Conservation (phyloP, 2,888 invertebrate genomes). For the Zygothrica quintamaculata region DNA sequence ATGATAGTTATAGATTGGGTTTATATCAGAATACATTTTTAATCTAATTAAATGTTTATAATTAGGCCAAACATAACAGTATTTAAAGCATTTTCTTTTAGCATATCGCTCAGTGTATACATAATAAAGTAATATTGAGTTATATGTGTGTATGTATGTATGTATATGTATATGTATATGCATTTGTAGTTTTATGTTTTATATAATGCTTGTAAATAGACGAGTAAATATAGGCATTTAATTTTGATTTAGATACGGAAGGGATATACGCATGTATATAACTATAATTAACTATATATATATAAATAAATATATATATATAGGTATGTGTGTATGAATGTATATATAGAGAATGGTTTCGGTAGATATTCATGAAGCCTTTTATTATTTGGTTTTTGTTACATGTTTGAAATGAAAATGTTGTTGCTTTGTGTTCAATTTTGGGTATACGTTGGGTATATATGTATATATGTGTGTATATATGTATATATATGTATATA, state of each 20-base stretch:
- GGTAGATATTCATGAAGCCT: conserved; percentile 62
- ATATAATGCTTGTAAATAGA: conserved; percentile 61
- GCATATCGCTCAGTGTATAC: conserved; percentile 77
- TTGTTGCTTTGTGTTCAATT: conserved; percentile 16
- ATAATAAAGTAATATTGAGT: conserved; percentile 59
- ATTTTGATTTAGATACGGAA: conserved; percentile 55
- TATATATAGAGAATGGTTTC: conserved; percentile 39
- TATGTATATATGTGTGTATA: conserved; percentile 16
- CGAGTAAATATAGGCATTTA: conserved; percentile 71
- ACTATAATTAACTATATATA: conserved; percentile 5
- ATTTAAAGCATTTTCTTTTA: conserved; percentile 74
- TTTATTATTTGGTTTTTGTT: conserved; percentile 39
- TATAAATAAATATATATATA: conserved; percentile 12
- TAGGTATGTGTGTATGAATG: conserved; percentile 4
- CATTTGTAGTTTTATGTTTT: no score
- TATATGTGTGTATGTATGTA: conserved; percentile 26
- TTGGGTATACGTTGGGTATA: conserved; percentile 36
- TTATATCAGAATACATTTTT: conserved; percentile 52
- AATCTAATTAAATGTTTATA: conserved; percentile 71
- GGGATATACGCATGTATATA: conserved; percentile 41
- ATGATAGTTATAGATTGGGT: conserved; percentile 28
- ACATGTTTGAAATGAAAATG: conserved; percentile 14
- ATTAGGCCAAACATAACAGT: conserved; percentile 77
- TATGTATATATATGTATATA: conserved; percentile 1
- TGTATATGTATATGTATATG: conserved; percentile 23